Evolutionary conservation across 2,888 invertebrate genomes (phyloP).

Genomic region (Microctonus aethiopoides): DNA sequence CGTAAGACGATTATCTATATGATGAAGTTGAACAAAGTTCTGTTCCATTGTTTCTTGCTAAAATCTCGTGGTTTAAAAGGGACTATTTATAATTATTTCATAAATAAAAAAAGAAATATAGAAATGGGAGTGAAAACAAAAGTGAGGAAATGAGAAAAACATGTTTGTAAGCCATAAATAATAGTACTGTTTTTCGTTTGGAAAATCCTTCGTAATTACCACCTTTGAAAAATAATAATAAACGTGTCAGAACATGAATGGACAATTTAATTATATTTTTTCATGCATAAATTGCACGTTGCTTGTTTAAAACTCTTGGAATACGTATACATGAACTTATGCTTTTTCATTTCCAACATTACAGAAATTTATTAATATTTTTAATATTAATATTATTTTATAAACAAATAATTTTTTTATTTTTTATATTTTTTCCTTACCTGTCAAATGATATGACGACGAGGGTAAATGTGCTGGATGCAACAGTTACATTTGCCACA

Average conservation of each 20-base stretch:
- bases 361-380: constrained; percentile 12
- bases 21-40: background rate
- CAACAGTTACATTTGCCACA: constrained; percentile 90
- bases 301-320: background rate
- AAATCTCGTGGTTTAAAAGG: background rate
- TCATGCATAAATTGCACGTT: background rate
- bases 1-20: background rate
- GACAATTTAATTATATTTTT: background rate
- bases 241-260: background rate
- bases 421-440: constrained; percentile 69
- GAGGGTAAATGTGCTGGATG: constrained; percentile 93
- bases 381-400: background rate
- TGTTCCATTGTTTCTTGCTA: background rate
- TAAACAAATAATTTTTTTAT: background rate
- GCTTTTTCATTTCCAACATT: background rate
- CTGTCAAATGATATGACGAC: constrained; percentile 94
- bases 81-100: background rate
- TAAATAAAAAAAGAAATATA: background rate
- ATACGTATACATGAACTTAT: background rate
- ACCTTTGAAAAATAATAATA: background rate
- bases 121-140: background rate
- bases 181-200: background rate
- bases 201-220: background rate
- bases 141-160: background rate
- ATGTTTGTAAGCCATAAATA: background rate